Evolutionary conservation across 2,113 vertebrate species (phyloP), one percentile per base, ranked within the genome.

Genomic region (Willisornis vidua): DNA sequence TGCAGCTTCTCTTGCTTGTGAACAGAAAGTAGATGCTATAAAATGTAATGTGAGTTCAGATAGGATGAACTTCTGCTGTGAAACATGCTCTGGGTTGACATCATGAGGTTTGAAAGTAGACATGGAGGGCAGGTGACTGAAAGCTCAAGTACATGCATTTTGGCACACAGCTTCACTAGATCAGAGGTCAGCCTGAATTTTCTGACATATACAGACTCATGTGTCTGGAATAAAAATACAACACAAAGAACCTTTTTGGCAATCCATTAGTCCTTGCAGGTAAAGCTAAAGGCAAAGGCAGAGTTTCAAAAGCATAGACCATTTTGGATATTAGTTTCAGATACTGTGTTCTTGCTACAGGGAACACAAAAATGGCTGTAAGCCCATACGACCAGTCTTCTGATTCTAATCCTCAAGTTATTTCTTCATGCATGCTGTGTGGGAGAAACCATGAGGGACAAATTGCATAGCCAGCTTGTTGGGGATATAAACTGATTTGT

Each of bases 181-280:
- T 79, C 90, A 93, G 72, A 91, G 58, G 55, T 83, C 85, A 87
- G 43, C 55, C 65, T 86, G 55, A 80, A 79, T 91, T 95, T 96
- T 96, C 46, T 77, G 68, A 75, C 48, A 52, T 48, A 76, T 5
- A 55, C 59, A 83, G 78, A 54, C 63, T 55, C 29, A 9, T 33
- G 63, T 46, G 41, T 62, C 72, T 61, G 57, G 37, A 52, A 75
- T 88, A 23, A 85, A 83, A 85, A 87, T 79, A 88, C 29, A 76
- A 55, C 51, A 70, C 31, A 70, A 87, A 87, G 33, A 89, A 70
- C 22, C 3, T 79, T 75, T 76, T 1, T 63, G 87, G 39, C 71
- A 85, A 48, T 23, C 72, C 0, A 0, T 58, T 46, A 89, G 46
- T 26, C 43, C 46, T 79, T 93, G 39, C 23, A 87, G 46, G 51